Conservation (phyloP, 2,888 invertebrate genomes). For the Allolobophora icterica region DNA sequence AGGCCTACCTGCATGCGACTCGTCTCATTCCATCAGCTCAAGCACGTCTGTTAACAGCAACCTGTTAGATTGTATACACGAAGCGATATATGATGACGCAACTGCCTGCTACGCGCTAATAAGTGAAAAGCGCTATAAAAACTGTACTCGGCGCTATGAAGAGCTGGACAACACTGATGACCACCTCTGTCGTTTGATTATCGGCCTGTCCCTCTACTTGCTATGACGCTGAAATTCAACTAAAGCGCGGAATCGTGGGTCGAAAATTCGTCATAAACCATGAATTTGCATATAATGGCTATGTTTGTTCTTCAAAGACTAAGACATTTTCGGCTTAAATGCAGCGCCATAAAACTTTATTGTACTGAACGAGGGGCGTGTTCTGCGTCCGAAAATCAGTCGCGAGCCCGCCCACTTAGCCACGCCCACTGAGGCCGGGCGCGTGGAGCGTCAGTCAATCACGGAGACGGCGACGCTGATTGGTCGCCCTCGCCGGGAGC, state of each 20-base stretch:
- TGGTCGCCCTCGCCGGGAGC: neutral
- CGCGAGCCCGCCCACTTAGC: neutral
- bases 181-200: neutral
- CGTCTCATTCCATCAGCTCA: neutral
- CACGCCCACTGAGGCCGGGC: neutral
- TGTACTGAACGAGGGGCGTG: neutral
- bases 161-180: neutral
- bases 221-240: neutral
- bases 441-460: neutral
- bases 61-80: neutral
- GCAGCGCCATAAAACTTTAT: neutral
- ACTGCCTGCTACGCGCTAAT: neutral
- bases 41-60: neutral
- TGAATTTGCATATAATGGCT: conserved; percentile 5
- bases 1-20: neutral
- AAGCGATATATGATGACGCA: neutral
- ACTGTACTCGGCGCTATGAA: neutral
- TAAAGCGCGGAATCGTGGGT: neutral
- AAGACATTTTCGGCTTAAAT: neutral
- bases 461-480: neutral
- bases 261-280: neutral
- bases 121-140: neutral
- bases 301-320: neutral
- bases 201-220: neutral
- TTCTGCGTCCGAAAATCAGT: neutral